phyloP scores from a whole-genome alignment of 1,140 invertebrate species.

The Drosophila littoralis region DNA sequence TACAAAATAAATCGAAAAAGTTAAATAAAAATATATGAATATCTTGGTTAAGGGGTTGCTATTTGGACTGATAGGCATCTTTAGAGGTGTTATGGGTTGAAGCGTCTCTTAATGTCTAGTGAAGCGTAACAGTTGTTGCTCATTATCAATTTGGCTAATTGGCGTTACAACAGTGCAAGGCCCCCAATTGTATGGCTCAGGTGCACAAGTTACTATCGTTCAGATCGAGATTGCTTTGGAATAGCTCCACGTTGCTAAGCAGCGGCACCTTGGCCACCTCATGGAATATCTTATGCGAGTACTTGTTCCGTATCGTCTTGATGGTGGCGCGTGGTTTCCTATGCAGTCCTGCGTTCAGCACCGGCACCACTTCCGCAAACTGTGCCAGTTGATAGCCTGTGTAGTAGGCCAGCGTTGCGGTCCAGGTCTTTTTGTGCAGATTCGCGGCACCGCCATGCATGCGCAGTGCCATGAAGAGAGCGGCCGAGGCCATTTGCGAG shows the following conservation, averaged over 20 bases:
- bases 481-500: conserved; percentile 94
- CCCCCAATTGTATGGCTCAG: conserved; percentile 18
- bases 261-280: conserved; percentile 91
- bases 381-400: conserved; percentile 92
- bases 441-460: conserved; percentile 89
- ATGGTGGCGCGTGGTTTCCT: conserved; percentile 90
- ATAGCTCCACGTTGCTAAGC: conserved; percentile 84
- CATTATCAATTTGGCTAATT: conserved; percentile 70
- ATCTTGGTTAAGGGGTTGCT: not conserved
- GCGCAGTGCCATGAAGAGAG: conserved; percentile 92
- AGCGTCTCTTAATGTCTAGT: conserved; percentile 16
- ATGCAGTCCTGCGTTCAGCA: conserved; percentile 91
- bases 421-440: conserved; percentile 87
- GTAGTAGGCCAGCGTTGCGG: conserved; percentile 92
- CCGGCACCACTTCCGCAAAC: conserved; percentile 89
- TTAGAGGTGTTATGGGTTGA: conserved; percentile 16
- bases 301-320: conserved; percentile 95
- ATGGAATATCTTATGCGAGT: conserved; percentile 97
- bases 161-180: conserved; percentile 17
- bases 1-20: conserved; percentile 35
- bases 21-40: conserved; percentile 38
- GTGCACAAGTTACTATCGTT: conserved; percentile 50
- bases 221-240: conserved; percentile 72
- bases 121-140: conserved; percentile 39
- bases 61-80: conserved; percentile 4